A percentile compares a stretch with the other conserved stretches of the same genome.
phyloP scores from a whole-genome alignment of 2,888 invertebrate species.

The Papilio elwesi region DNA sequence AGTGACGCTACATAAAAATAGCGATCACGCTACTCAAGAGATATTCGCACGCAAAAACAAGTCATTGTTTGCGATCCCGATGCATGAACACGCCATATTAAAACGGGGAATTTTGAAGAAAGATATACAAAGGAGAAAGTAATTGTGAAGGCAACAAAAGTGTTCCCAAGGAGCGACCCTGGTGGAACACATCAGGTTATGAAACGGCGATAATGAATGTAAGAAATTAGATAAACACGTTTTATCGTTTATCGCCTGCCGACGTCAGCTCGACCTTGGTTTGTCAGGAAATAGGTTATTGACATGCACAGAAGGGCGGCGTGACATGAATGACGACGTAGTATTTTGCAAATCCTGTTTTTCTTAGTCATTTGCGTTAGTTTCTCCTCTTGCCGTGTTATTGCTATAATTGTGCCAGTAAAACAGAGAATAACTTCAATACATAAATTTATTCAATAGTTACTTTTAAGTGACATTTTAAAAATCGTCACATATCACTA shows the following conservation, averaged over 20 bases:
- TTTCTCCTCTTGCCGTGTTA: constrained; percentile 26
- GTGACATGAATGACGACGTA: constrained; percentile 41
- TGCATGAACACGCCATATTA: not conserved
- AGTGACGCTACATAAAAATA: constrained; percentile 16
- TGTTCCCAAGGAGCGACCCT: constrained; percentile 39
- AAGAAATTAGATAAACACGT: constrained; percentile 44
- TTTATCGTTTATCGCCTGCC: constrained; percentile 51
- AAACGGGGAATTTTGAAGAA: constrained; percentile 5
- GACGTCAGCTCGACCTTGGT: constrained; percentile 54
- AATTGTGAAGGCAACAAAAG: constrained; percentile 1
- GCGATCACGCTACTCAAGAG: constrained; percentile 31
- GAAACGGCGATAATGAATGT: constrained; percentile 42
- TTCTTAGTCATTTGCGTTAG: constrained; percentile 29
- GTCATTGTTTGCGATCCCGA: constrained; percentile 5
- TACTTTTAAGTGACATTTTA: too few relatives aligned
- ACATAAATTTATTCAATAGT: too few relatives aligned
- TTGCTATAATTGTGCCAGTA: constrained; percentile 36
- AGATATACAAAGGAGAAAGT: constrained; percentile 6
- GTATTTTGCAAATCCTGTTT: constrained; percentile 37
- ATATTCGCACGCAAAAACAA: constrained; percentile 17
- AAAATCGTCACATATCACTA: too few relatives aligned
- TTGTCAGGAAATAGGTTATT: constrained; percentile 48
- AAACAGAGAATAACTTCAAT: constrained; percentile 20
- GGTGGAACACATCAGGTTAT: constrained; percentile 41
- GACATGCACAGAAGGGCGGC: constrained; percentile 44